Base-by-base conservation (phyloP, 2,113 vertebrate species). In the Xyliphius kryptos region DNA sequence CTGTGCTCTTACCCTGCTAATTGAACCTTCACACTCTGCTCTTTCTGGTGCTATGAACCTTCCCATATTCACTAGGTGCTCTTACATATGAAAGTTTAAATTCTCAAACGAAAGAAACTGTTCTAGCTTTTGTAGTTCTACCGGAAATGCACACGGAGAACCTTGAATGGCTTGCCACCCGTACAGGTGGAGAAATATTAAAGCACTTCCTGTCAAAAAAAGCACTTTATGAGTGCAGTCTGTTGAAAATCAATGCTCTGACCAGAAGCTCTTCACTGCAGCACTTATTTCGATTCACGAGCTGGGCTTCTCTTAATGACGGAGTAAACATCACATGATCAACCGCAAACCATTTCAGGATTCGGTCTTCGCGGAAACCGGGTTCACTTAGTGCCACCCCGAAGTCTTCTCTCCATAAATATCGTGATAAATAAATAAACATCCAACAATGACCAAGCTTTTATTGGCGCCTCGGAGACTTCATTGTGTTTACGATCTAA, bases 201-300 rank as follows among this genome's bases (percentile, higher is more conserved):
- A 70, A 61, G 65, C 68, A 56, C 40, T 54, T 64, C 26, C 68
- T 58, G 59, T 36, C 26, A 16, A 61, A 46, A 36, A n/a, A 59
- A 61, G 54, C 67, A 63, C 63, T 63, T 67, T 67, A 52, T 53
- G 59, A 70, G 54, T 49, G 61, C 50, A 20, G 50, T 56, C 52
- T 49, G 59, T 51, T 58, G 59, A 61, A 63, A 74, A 67, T 74
- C 72, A 65, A 77, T 74, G 44, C 16, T 58, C 59, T 67, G 63
- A 62, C 49, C 66, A 64, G 69, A 59, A 50, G 51, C 56, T 68
- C 55, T 72, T 69, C 56, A 67, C 44, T 56, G 11, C 72, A 50
- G 52, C 55, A 68, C 69, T 68, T 74, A 57, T 38, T 55, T n/a
- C 48, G 63, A 54, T 61, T 56, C 62, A 38, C 48, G 69, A 58